Conservation (phyloP, 1,140 invertebrate species). For the Telenomus remus region DNA sequence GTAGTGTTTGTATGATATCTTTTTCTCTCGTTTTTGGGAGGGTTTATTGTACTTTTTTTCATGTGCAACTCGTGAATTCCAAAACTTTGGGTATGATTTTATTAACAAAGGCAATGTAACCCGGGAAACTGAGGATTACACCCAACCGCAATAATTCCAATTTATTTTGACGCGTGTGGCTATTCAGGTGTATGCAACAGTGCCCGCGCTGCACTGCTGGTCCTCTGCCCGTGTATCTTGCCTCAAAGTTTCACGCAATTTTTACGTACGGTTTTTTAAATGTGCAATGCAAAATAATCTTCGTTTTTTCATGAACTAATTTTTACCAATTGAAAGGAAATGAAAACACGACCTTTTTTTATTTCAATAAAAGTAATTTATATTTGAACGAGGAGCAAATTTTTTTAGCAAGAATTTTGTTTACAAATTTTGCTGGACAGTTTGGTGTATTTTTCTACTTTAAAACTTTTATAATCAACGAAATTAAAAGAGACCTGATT, state of each 20-base stretch:
- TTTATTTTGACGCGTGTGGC: slow-evolving; percentile 62
- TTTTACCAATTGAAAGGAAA: no score
- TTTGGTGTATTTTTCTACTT: slow-evolving; percentile 1
- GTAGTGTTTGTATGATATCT: slow-evolving; percentile 56
- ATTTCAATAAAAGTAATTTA: no score
- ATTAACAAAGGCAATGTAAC: slow-evolving; percentile 68
- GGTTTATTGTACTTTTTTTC: slow-evolving; percentile 43
- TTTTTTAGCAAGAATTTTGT: slow-evolving; percentile 10
- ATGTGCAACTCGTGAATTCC: slow-evolving; percentile 48
- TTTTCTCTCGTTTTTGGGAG: slow-evolving; percentile 49
- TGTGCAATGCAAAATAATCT: slow-evolving; percentile 40
- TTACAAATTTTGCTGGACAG: background rate
- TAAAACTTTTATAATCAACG: slow-evolving; percentile 8
- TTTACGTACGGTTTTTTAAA: slow-evolving; percentile 43
- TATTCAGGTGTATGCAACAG: slow-evolving; percentile 55
- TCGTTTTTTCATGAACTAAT: no score
- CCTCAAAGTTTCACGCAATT: slow-evolving; percentile 41
- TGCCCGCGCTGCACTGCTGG: slow-evolving; percentile 30
- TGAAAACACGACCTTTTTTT: no score
- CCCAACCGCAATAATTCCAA: slow-evolving; percentile 64
- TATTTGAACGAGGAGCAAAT: no score
- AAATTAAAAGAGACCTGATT: slow-evolving; percentile 36
- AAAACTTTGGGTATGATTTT: slow-evolving; percentile 62
- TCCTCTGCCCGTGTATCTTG: slow-evolving; percentile 31
- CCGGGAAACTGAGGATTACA: slow-evolving; percentile 62